phyloP scores from a whole-genome alignment of 2,888 invertebrate species.

The Clanis bilineata region DNA sequence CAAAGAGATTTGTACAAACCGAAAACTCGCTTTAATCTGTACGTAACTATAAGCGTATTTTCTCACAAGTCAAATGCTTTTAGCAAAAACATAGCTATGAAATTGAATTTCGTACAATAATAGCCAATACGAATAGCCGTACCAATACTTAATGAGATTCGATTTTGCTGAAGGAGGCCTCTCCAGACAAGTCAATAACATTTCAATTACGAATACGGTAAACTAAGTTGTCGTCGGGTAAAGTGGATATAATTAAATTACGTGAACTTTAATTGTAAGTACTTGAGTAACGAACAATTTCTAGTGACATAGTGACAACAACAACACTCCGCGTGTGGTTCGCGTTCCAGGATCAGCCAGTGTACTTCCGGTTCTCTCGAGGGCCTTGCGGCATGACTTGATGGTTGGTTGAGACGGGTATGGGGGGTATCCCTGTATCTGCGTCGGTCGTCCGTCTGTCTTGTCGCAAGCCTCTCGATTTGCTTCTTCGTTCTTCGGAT shows the following conservation, averaged over 20 bases:
- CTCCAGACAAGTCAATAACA: constrained; percentile 27
- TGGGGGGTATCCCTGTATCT: too few species aligned
- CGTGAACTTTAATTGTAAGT: constrained; percentile 26
- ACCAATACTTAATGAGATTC: constrained; percentile 12
- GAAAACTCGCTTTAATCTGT: constrained; percentile 59
- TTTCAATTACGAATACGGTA: constrained; percentile 21
- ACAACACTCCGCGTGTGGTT: too few species aligned
- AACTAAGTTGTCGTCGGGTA: constrained; percentile 14
- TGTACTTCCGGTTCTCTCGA: too few species aligned
- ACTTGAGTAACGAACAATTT: constrained; percentile 28
- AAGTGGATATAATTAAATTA: constrained; percentile 34
- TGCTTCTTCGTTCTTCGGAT: too few species aligned
- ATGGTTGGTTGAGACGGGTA: too few species aligned
- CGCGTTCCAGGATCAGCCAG: too few species aligned
- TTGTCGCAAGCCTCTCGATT: too few species aligned
- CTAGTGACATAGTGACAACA: too few species aligned
- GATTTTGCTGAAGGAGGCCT: constrained; percentile 10
- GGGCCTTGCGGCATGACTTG: too few species aligned
- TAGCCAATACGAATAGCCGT: constrained; percentile 4
- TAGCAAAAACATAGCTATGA: constrained; percentile 18
- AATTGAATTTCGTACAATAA: constrained; percentile 5
- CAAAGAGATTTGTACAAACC: constrained; percentile 56
- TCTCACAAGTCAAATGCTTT: constrained; percentile 21
- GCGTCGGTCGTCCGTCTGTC: too few species aligned
- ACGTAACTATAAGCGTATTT: constrained; percentile 44